Base-by-base conservation (phyloP, 2,797 vertebrate species). In the Ciconia nigra region DNA sequence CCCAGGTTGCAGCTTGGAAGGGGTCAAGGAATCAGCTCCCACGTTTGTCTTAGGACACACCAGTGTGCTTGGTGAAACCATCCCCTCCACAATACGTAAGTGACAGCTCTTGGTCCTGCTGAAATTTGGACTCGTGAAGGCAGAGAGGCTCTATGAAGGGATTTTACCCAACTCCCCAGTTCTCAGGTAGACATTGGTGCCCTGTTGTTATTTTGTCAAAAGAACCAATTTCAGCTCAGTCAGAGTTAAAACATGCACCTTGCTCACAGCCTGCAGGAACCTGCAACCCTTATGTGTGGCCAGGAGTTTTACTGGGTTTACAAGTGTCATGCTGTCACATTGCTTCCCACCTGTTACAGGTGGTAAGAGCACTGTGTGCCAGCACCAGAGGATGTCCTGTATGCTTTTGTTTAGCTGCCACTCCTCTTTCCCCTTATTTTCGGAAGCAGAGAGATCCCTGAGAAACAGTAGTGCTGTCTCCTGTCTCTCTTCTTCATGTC, bases 21-120 rank as follows among this genome's bases (percentile, higher is more conserved):
- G 5, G 10, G 17, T 20, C 39, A 39, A 62, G 25, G 9, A 7
- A 5, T 46, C 28, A 76, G 18, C 21, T 71, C 31, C 49, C 11
- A 17, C 1, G 0, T 67, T 8, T 52, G 44, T 26, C 47, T 29
- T 29, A 24, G 28, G 16, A n/a, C 4, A 7, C 26, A 31, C 8
- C 18, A 59, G 8, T 10, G 15, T 57, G 9, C 24, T 26, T 69
- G 58, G 26, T 26, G 10, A 41, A 65, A 37, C 16, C 29, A 17
- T 35, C 6, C 10, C 8, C 24, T 42, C 31, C 14, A 4, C 41
- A 24, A 3, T 3, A 7, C 5, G 2, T 10, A 13, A 0, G 0
- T 62, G 12, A 9, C 31, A 42, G 24, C 24, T 78, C 49, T 28
- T 84, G 52, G 7, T 39, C 22, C 39, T 67, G 46, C 31, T 49